Conservation (phyloP, 2,113 vertebrate species). For the Podocnemis expansa region DNA sequence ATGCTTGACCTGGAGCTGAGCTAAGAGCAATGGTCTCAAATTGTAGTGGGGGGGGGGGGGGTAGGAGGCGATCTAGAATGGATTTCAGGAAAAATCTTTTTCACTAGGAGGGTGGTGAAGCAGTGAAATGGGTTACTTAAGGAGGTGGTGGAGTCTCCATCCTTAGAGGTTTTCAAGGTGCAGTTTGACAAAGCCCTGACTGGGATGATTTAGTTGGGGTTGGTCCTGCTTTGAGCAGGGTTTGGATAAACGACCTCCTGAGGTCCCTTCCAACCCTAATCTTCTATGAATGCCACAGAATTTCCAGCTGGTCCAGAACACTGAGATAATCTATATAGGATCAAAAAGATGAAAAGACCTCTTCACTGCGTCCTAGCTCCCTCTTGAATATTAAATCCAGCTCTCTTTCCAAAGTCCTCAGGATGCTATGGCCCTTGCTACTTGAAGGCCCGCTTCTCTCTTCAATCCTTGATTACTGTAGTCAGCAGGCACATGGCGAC, state of each 20-base stretch:
- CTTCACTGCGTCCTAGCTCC: background rate
- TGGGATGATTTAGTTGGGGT: too few species aligned
- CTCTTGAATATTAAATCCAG: background rate
- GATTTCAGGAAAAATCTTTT: too few species aligned
- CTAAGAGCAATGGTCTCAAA: background rate
- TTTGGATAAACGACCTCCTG: too few species aligned
- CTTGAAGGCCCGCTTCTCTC: background rate
- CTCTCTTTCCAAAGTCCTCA: background rate
- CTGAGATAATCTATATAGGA: background rate
- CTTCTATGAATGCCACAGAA: background rate
- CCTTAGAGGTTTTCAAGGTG: too few species aligned
- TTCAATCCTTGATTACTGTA: background rate
- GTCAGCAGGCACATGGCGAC: background rate
- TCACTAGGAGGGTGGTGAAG: too few species aligned
- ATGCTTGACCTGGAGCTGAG: background rate
- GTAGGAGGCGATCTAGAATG: too few species aligned
- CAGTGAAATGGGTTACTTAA: too few species aligned
- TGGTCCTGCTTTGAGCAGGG: too few species aligned
- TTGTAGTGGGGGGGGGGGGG: too few species aligned
- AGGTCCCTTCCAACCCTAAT: too few species aligned
- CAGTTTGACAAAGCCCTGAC: too few species aligned
- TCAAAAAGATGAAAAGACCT: background rate
- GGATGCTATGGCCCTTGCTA: accelerated
- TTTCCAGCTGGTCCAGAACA: background rate
- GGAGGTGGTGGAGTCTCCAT: too few species aligned